phyloP scores from a whole-genome alignment of 1,140 invertebrate genomes.

The Eumeta japonica region DNA sequence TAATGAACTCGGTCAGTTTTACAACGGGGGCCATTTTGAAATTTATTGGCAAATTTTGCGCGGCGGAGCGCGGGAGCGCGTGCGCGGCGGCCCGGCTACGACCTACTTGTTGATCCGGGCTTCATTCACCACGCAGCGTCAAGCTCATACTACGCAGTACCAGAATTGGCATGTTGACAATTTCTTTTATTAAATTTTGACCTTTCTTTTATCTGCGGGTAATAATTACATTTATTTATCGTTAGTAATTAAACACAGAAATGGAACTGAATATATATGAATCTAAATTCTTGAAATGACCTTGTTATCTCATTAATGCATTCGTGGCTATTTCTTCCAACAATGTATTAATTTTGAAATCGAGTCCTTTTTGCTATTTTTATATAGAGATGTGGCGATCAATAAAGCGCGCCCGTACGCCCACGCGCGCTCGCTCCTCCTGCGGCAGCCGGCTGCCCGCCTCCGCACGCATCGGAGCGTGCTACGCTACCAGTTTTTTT shows the following conservation, averaged over 20 bases:
- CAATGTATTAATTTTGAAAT: slow-evolving; percentile 35
- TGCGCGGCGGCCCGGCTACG: slow-evolving; percentile 11
- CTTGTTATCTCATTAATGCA: slow-evolving; percentile 17
- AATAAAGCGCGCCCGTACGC: slow-evolving; percentile 42
- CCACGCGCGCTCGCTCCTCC: slow-evolving; percentile 28
- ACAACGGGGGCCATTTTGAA: slow-evolving; percentile 29
- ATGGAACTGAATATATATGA: too few relatives aligned
- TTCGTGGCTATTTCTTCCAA: slow-evolving; percentile 40
- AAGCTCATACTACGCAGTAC: slow-evolving; percentile 36
- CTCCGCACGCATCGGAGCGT: slow-evolving; percentile 27
- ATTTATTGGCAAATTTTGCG: slow-evolving; percentile 19
- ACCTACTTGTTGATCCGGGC: slow-evolving; percentile 43
- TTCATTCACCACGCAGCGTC: slow-evolving; percentile 41
- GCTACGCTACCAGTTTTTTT: too few relatives aligned
- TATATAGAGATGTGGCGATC: too few relatives aligned
- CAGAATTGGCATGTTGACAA: slow-evolving; percentile 2
- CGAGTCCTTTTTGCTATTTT: too few relatives aligned
- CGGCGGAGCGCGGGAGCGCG: slow-evolving; percentile 21
- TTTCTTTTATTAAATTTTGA: slow-evolving; percentile 4
- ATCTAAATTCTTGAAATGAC: slow-evolving; percentile 5
- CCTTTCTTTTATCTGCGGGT: too few relatives aligned
- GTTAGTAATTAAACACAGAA: too few relatives aligned
- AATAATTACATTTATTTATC: too few relatives aligned
- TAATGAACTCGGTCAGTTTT: neutral
- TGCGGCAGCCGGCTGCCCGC: slow-evolving; percentile 13